A percentile compares a stretch with the other conserved stretches of the same genome.
These are phyloP conservation scores for Propithecus deckenii DNA, from an alignment of 2,797 vertebrate species.

Conservation along the genomic window DNA sequence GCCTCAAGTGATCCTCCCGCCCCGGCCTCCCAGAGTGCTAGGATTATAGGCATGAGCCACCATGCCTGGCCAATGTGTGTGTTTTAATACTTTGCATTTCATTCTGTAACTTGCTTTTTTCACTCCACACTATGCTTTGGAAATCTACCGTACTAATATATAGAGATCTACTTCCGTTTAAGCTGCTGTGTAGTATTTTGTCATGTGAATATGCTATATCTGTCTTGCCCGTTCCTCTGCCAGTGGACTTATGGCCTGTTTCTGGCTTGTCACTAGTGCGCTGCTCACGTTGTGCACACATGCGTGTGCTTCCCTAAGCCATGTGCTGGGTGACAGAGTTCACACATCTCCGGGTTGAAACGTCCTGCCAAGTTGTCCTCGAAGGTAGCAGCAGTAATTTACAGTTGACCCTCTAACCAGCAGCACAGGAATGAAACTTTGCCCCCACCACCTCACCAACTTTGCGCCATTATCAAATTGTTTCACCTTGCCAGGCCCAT, in stretches of 20 bases:
- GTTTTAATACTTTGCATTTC: not conserved
- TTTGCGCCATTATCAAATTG: not conserved
- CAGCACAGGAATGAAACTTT: not conserved
- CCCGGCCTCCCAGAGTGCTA: not conserved
- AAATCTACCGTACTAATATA: not conserved
- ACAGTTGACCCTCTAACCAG: not conserved
- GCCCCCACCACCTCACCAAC: not conserved
- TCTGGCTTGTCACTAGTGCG: not conserved
- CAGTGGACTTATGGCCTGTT: fast-evolving
- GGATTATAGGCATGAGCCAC: too few relatives aligned
- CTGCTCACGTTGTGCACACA: fast-evolving
- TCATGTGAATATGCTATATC: not conserved
- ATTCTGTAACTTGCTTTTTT: not conserved
- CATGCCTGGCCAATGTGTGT: too few relatives aligned
- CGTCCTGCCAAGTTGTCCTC: not conserved
- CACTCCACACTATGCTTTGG: not conserved
- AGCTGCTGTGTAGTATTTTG: not conserved
- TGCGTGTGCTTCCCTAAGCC: not conserved
- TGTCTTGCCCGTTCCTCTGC: not conserved
- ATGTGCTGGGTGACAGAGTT: not conserved
- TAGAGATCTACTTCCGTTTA: not conserved
- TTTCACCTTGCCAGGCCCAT: not conserved
- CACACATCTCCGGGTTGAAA: not conserved
- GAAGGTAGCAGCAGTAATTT: not conserved
- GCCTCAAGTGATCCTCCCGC: not conserved